Evolutionary conservation across 2,888 invertebrate genomes (phyloP), one percentile per base, ranked within the genome.

Genomic region (Chymomyza fuscimana): DNA sequence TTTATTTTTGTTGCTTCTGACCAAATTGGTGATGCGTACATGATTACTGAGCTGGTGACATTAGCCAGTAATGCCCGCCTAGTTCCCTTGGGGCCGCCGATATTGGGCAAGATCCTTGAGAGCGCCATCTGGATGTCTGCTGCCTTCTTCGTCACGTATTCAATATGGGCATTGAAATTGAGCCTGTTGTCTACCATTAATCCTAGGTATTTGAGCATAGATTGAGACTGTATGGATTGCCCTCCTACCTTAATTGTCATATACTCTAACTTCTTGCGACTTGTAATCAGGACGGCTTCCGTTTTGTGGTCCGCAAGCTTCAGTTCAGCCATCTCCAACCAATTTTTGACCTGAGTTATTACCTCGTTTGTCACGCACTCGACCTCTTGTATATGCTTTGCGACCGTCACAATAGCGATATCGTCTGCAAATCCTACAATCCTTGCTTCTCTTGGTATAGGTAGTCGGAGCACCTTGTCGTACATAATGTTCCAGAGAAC

Each of bases 351-450:
- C 54, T 16, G 4, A 4, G 4, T 16, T 5, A 54, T n/a, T 7
- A 5, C 19, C 4, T 16, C 19, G 16, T 4, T 5, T 10, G 16
- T 4, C n/a, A n/a, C 25, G 25, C 16, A 25, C 40, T 64, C 22
- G 4, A 65, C 10, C 2, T 16, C 52, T 1, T 60, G 19, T 19
- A 63, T 5, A 1, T 65, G 5, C 16, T 72, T 67, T 6, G 40
- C 67, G 1, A 68, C 67, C 15, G 46, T 61, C 5, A 63, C 67
- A 5, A 76, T n/a, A 0, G 72, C 72, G 0, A 72, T 19, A 22
- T 76, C 70, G 62, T 73, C 73, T 15, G 72, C 66, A 19, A 70
- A 70, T 1, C 67, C 73, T 4, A 72, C 29, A 0, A 68, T 19
- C 19, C 4, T 4, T 25, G 15, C 19, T 19, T 19, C 19, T 19